A percentile compares a stretch with the other conserved stretches of the same genome.
Evolutionary conservation across 2,797 vertebrate species (phyloP).

Genomic region (Xenopus petersii): DNA sequence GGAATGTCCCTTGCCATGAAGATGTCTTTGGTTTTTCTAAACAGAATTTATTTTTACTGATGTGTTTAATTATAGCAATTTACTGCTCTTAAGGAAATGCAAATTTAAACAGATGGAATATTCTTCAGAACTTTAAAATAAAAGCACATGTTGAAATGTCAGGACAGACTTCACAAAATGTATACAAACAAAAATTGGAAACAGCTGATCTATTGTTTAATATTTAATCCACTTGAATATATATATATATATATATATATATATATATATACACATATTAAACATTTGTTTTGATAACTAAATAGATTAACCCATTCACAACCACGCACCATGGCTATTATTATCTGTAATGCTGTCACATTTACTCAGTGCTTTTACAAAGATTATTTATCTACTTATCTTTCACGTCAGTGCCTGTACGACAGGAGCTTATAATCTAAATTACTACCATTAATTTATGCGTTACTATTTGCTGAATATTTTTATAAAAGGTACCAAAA

Average conservation of each 20-base stretch:
- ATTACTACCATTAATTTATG: no score
- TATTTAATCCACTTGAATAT: background rate
- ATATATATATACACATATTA: background rate
- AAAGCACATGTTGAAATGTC: conserved; percentile 12
- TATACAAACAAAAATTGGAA: conserved; percentile 10
- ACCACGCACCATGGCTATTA: no score
- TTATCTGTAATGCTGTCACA: no score
- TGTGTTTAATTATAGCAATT: conserved; percentile 12
- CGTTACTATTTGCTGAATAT: no score
- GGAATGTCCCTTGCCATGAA: background rate
- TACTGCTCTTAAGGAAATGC: conserved; percentile 5
- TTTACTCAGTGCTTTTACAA: no score
- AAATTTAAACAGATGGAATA: conserved; percentile 17
- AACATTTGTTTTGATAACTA: background rate
- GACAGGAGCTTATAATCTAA: no score
- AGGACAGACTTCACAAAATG: background rate
- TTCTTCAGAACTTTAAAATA: conserved; percentile 16
- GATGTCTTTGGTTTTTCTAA: background rate
- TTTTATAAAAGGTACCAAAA: no score
- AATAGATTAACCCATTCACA: no score
- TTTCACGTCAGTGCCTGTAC: no score
- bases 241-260: background rate
- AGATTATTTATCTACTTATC: no score
- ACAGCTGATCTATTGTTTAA: conserved; percentile 1
- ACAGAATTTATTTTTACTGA: background rate